Percentiles rank a stretch among this genome's conserved stretches.
Conservation (phyloP, 2,113 vertebrate species). For the Lycaon pictus region DNA sequence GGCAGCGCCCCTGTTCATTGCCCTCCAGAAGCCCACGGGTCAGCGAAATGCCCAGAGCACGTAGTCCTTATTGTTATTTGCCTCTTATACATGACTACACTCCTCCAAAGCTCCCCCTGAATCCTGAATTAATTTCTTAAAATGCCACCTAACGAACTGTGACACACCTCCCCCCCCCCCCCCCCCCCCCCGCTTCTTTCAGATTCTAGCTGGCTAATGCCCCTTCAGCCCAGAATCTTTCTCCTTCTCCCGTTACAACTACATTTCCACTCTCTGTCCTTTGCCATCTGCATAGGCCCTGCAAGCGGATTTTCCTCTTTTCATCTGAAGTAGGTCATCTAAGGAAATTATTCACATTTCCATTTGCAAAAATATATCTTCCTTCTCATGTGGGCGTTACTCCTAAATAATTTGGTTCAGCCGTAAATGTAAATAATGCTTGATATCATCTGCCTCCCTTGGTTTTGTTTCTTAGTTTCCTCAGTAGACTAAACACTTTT, state of each 20-base stretch:
- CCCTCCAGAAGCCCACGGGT: not conserved
- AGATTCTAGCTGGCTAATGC: not conserved
- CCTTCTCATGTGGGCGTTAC: constrained; percentile 55
- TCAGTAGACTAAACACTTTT: not conserved
- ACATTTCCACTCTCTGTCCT: not conserved
- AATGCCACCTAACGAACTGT: not conserved
- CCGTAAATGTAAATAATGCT: constrained; percentile 36
- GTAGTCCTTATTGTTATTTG: not conserved
- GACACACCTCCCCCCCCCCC: not conserved
- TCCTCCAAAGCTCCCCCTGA: not conserved
- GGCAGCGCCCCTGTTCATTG: not conserved
- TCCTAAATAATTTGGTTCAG: constrained; percentile 57
- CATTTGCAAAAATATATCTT: constrained; percentile 58
- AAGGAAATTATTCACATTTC: constrained; percentile 72
- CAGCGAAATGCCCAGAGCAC: not conserved
- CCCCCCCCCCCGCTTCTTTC: not conserved
- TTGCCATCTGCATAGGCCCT: constrained; percentile 18
- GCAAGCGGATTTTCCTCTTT: constrained; percentile 40
- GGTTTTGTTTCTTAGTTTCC: constrained; percentile 50
- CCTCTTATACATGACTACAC: not conserved
- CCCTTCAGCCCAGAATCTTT: not conserved
- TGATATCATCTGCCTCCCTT: not conserved
- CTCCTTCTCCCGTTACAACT: not conserved
- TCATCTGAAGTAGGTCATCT: constrained; percentile 40
- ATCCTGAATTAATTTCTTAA: constrained; percentile 55